Evolutionary conservation across 2,113 vertebrate species (phyloP).

Genomic region (Meles meles): DNA sequence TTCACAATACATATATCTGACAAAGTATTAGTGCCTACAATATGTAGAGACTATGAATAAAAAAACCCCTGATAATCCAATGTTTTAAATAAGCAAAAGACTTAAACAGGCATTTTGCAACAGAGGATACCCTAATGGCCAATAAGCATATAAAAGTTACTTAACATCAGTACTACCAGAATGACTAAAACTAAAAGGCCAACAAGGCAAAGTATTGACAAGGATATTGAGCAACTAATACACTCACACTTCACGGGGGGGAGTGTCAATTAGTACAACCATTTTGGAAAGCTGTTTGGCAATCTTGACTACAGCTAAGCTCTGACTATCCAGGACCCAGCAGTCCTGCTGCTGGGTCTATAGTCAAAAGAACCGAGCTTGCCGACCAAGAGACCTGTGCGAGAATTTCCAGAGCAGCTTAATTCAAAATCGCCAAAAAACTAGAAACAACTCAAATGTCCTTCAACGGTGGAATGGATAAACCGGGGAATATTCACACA

Average conservation of each 20-base stretch:
- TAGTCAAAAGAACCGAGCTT: background rate
- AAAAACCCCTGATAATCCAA: background rate
- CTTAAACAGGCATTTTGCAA: background rate
- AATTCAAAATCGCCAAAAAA: background rate
- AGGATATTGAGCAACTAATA: background rate
- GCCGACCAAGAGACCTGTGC: background rate
- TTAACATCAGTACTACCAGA: background rate
- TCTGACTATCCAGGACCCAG: background rate
- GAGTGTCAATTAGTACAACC: background rate
- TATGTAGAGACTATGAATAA: background rate
- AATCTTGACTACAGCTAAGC: background rate
- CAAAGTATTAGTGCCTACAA: background rate
- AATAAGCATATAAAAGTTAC: background rate
- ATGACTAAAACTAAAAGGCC: conserved; percentile 37
- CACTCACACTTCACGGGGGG: background rate
- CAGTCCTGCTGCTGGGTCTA: background rate
- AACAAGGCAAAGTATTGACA: background rate
- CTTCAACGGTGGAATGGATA: background rate
- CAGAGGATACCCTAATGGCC: background rate
- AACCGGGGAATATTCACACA: background rate
- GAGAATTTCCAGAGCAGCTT: background rate
- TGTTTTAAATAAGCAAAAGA: background rate
- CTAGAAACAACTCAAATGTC: background rate
- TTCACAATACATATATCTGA: background rate
- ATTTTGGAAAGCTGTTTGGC: conserved; percentile 27